Evolutionary conservation across 2,797 vertebrate genomes (phyloP).

Genomic region (Centropyge bicolor): DNA sequence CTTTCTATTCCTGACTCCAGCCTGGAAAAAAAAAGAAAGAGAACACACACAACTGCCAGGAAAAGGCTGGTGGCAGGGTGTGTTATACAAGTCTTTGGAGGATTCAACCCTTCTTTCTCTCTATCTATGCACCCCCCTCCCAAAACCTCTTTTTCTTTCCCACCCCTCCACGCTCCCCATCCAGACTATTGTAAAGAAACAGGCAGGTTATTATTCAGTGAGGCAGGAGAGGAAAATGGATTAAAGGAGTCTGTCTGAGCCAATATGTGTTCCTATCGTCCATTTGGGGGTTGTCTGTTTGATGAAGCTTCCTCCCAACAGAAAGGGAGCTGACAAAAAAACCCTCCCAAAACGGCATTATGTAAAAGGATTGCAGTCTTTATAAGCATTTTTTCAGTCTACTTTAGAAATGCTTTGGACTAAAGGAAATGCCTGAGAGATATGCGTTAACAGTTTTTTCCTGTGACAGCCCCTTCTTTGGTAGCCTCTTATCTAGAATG

Average conservation of each 20-base stretch:
- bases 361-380: slow-evolving; percentile 56
- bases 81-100: slow-evolving; percentile 46
- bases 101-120: slow-evolving; percentile 27
- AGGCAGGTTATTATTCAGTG: slow-evolving; percentile 66
- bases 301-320: slow-evolving; percentile 63
- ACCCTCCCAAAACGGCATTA: slow-evolving; percentile 61
- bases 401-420: slow-evolving; percentile 53
- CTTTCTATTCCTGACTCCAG: slow-evolving; percentile 84
- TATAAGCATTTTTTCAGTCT: slow-evolving; percentile 47
- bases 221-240: slow-evolving; percentile 59
- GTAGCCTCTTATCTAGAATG: slow-evolving; percentile 47
- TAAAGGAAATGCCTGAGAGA: slow-evolving; percentile 41
- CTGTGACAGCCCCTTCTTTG: slow-evolving; percentile 36
- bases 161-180: slow-evolving; percentile 23
- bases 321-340: slow-evolving; percentile 52
- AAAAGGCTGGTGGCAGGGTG: slow-evolving; percentile 50
- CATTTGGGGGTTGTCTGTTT: slow-evolving; percentile 66
- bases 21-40: slow-evolving; percentile 51
- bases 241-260: slow-evolving; percentile 69
- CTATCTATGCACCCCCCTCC: neutral
- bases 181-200: slow-evolving; percentile 51
- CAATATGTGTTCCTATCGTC: slow-evolving; percentile 62
- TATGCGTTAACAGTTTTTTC: slow-evolving; percentile 39
- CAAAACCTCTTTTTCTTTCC: slow-evolving; percentile 9
- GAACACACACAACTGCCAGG: slow-evolving; percentile 43